These are phyloP conservation scores for Pristionchus maxplancki DNA, from an alignment of 2,888 invertebrate species.

Conservation along the genomic window DNA sequence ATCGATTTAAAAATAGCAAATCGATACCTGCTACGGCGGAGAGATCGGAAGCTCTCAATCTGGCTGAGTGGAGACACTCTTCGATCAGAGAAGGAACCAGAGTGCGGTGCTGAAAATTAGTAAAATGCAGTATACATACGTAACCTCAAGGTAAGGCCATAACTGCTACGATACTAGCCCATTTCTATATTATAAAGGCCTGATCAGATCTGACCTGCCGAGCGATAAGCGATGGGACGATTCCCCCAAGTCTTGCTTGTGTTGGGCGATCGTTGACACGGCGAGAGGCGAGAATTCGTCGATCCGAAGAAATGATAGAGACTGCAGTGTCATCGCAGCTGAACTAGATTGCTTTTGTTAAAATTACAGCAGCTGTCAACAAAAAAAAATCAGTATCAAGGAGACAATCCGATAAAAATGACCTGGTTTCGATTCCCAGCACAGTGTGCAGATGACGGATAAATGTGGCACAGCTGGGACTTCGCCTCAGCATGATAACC, in stretches of 20 bases:
- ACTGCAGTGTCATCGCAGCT: slow-evolving; percentile 76
- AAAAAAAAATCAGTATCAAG: not conserved
- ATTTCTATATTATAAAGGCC: too few relatives aligned
- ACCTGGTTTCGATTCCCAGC: slow-evolving; percentile 49
- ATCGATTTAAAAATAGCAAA: not conserved
- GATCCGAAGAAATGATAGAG: slow-evolving; percentile 62
- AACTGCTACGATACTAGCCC: too few relatives aligned
- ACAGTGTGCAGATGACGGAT: slow-evolving; percentile 14
- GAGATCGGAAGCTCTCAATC: slow-evolving; percentile 60
- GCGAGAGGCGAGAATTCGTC: slow-evolving; percentile 56
- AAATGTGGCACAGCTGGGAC: not conserved
- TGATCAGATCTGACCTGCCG: slow-evolving; percentile 59
- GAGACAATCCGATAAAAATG: not conserved
- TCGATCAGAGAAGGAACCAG: slow-evolving; percentile 66
- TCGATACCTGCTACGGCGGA: slow-evolving; percentile 64
- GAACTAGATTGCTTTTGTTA: not conserved
- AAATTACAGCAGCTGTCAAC: too few relatives aligned
- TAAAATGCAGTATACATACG: not conserved
- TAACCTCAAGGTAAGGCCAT: too few relatives aligned
- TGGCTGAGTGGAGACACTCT: slow-evolving; percentile 61
- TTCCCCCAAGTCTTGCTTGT: slow-evolving; percentile 65
- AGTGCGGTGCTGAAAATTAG: slow-evolving; percentile 65
- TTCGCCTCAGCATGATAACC: not conserved
- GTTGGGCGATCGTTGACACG: slow-evolving; percentile 58
- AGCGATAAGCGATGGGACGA: slow-evolving; percentile 66